Conservation (phyloP, 2,888 invertebrate genomes). For the Adelognathus sp. region DNA sequence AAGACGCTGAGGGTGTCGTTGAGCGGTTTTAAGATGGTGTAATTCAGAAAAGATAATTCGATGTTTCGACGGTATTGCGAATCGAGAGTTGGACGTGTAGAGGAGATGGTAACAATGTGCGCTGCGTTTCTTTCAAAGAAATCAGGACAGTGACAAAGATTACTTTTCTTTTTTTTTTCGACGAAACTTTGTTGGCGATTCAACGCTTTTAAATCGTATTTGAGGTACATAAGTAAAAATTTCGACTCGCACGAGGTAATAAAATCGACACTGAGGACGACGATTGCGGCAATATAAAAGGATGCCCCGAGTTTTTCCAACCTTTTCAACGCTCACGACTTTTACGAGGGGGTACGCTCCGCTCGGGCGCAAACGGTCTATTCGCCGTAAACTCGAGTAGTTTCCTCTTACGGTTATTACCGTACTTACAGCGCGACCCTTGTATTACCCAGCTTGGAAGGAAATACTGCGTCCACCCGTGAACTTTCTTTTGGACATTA, state of each 20-base stretch:
- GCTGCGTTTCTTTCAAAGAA: constrained; percentile 41
- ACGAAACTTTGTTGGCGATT: neutral
- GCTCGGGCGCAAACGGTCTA: neutral
- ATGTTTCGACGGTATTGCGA: neutral
- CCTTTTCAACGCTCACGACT: neutral
- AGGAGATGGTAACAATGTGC: neutral
- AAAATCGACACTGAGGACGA: neutral
- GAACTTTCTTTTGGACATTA: no score
- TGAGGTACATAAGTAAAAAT: constrained; percentile 21
- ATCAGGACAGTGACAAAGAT: neutral
- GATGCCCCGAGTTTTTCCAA: neutral
- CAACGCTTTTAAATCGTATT: constrained; percentile 22
- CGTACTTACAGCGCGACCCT: neutral
- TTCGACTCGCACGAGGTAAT: neutral
- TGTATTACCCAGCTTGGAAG: neutral
- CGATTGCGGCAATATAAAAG: neutral
- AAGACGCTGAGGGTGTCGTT: neutral
- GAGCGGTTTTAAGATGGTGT: neutral
- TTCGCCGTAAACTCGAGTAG: neutral
- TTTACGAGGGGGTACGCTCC: neutral
- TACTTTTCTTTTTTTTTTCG: constrained; percentile 3
- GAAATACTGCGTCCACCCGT: neutral
- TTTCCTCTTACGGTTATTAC: neutral
- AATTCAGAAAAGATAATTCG: neutral
- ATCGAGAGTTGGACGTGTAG: neutral